Evolutionary conservation across 2,113 vertebrate genomes (phyloP), one percentile per base, ranked within the genome.

Genomic region (Tor tambroides): DNA sequence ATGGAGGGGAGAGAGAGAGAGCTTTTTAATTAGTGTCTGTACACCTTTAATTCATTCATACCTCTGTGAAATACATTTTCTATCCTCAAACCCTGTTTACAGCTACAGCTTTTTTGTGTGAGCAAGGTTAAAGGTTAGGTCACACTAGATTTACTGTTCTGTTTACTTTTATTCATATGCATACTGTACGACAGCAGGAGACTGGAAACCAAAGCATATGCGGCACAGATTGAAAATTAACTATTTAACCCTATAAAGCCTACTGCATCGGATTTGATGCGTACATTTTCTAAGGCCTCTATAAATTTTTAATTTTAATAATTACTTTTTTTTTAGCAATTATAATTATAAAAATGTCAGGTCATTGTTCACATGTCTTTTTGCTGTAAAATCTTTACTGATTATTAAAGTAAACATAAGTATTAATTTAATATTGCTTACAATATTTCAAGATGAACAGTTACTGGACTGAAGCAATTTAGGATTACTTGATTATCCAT

Each of bases 21-120:
- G 85, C 19, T 61, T 61, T 43, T 43, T 75, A 38, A 81, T 65
- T 79, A 80, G 41, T 65, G 46, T 59, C 38, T 85, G 59, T 71
- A 46, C 67, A 63, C 63, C 67, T 11, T 79, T 86, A 30, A 32
- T n/a, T 76, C 5, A n/a, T 87, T 41, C 17, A 46, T 21, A 15
- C 32, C 15, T 83, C n/a, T 23, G 26, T 69, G 17, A 51, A 69
- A 83, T 15, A 69, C 15, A 54, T 15, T 76, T 76, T 49, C n/a
- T 38, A 23, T 38, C 17, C 23, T 2, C 21, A 51, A 49, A 15
- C 21, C 14, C 9, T 75, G 12, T 77, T 46, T 26, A 77, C 23
- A 26, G 67, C 17, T 71, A 8, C 15, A 1, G n/a, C 35, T 21
- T 8, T 59, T 69, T 17, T 21, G 30, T 71, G 7, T 71, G 17